Evolutionary conservation across 1,140 invertebrate genomes (phyloP), one percentile per base, ranked within the genome.

Genomic region (Tetraneura akinire): DNA sequence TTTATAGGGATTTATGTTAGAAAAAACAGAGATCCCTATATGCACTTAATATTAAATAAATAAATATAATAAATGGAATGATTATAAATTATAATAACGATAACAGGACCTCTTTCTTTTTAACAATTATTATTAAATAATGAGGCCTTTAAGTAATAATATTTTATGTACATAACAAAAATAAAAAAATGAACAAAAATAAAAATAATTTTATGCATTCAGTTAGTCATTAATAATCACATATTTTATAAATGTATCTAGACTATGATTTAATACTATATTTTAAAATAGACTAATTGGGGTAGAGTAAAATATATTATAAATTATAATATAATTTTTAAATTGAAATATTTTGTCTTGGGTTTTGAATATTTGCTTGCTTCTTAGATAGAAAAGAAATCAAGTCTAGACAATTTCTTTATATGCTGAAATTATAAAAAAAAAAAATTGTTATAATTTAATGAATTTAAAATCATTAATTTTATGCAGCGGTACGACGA

Each of bases 111-210:
- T 78, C 53, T 60, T 62, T 62, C 45, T 62, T n/a, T n/a, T 55
- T 76, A 55, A 76, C 37, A 42, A 74, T 53, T 76, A 57, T 66
- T 23, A 53, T 42, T n/a, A 62, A 60, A 78, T 78, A 78, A 76
- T 14, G 53, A 78, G 74, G 74, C 42, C 32, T 60, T 78, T 0
- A 3, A 78, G 47, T 78, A 78, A 68, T 42, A 57, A 8, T 57
- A 78, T 78, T 47, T 68, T 78, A 78, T 78, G 14, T 78, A 78
- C 74, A 78, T 45, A 78, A 78, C 42, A 62, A 78, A 78, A 55
- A 29, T n/a, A 60, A 60, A 73, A 47, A 73, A n/a, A 73, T 73
- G n/a, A n/a, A n/a, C n/a, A n/a, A n/a, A 32, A 18, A 51, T 51
- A 53, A n/a, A 53, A n/a, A 62, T 51, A 9, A 51, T 21, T 71